Conservation (phyloP, 2,113 vertebrate genomes). For the Pteruthius melanotis region DNA sequence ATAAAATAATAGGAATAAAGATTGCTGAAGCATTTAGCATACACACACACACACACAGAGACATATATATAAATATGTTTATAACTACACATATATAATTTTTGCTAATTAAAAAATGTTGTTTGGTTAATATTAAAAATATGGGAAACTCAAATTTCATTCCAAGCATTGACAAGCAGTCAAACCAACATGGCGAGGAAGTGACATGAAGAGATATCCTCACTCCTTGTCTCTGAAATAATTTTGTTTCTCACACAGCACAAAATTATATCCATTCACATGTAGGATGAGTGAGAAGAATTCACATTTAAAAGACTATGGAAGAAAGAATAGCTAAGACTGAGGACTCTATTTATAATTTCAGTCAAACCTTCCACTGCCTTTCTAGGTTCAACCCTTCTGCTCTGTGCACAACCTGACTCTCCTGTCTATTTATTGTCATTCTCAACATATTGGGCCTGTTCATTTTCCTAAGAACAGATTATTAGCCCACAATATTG, state of each 20-base stretch:
- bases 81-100: neutral
- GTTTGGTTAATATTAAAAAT: neutral
- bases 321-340: neutral
- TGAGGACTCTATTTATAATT: neutral
- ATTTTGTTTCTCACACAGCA: neutral
- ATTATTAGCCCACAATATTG: neutral
- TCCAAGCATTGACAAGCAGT: neutral
- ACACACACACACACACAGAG: neutral
- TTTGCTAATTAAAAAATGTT: neutral
- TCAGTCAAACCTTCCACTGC: neutral
- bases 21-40: neutral
- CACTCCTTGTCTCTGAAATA: neutral
- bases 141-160: neutral
- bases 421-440: neutral
- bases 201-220: neutral
- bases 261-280: neutral
- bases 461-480: neutral
- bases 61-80: rapidly evolving
- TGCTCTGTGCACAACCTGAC: neutral
- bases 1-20: neutral
- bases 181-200: neutral
- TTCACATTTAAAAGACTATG: neutral
- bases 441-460: neutral
- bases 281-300: neutral
- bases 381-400: neutral